Percentiles rank a stretch among this genome's conserved stretches.
Evolutionary conservation across 2,888 invertebrate genomes (phyloP).

Genomic region (Conistra vaccinii): DNA sequence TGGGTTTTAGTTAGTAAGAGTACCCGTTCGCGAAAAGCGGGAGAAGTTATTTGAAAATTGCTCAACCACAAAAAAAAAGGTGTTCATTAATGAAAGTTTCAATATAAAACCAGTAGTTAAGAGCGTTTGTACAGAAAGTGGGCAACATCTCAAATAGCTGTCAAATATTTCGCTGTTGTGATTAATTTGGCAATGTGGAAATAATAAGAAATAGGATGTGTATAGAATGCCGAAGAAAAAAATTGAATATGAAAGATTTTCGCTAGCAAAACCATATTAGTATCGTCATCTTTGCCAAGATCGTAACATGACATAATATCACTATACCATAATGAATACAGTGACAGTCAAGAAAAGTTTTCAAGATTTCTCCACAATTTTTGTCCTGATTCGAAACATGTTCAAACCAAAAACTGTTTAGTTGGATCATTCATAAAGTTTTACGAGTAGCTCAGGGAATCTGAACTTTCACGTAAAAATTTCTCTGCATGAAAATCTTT

Average conservation of each 20-base stretch:
- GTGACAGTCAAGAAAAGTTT: slow-evolving; percentile 35
- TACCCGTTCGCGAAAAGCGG: too few relatives aligned
- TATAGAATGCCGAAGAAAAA: too few relatives aligned
- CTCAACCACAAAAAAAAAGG: too few relatives aligned
- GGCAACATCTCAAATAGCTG: too few relatives aligned
- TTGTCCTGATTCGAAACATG: slow-evolving; percentile 35
- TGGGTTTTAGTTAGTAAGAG: too few relatives aligned
- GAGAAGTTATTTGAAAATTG: too few relatives aligned
- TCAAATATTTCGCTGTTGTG: too few relatives aligned
- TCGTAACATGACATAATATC: neutral
- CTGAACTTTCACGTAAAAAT: slow-evolving; percentile 18
- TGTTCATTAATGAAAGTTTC: neutral
- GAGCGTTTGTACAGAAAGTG: neutral
- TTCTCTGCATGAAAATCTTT: neutral
- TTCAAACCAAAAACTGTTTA: slow-evolving; percentile 42
- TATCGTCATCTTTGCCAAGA: neutral
- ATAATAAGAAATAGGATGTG: too few relatives aligned
- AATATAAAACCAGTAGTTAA: too few relatives aligned
- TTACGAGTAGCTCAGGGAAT: slow-evolving; percentile 17
- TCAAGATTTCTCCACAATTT: slow-evolving; percentile 44
- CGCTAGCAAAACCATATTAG: too few relatives aligned
- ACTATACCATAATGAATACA: neutral
- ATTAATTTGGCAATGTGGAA: too few relatives aligned
- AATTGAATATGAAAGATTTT: too few relatives aligned
- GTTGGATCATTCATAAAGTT: slow-evolving; percentile 45